phyloP scores from a whole-genome alignment of 2,113 vertebrate genomes.

The Oenanthe melanoleuca region DNA sequence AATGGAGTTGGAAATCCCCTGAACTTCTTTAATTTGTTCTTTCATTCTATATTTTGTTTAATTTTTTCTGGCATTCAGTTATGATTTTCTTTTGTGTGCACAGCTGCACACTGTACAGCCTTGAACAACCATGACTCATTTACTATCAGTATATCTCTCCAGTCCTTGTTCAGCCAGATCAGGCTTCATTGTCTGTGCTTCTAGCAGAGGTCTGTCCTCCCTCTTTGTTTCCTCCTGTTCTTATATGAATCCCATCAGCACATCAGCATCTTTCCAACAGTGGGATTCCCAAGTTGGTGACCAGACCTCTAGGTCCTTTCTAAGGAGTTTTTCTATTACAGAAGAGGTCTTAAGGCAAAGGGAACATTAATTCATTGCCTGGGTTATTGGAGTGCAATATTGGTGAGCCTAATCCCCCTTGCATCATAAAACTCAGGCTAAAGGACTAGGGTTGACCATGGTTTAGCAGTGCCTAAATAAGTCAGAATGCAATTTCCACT shows the following conservation, averaged over 20 bases:
- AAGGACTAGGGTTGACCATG: background rate
- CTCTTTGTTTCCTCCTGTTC: background rate
- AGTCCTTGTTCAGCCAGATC: background rate
- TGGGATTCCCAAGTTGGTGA: background rate
- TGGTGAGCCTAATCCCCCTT: background rate
- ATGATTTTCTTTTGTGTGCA: background rate
- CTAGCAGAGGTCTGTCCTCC: background rate
- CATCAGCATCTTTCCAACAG: background rate
- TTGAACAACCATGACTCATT: background rate
- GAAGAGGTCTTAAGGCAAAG: background rate
- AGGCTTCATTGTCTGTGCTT: background rate
- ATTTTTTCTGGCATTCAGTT: background rate
- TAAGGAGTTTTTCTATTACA: background rate
- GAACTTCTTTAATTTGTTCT: background rate
- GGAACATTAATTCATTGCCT: background rate
- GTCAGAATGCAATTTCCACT: background rate
- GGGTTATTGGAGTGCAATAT: background rate
- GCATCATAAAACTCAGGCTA: background rate
- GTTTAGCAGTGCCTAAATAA: background rate
- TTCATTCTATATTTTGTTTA: background rate
- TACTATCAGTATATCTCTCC: background rate
- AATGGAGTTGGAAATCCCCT: background rate
- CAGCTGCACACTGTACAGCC: background rate
- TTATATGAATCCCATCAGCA: background rate
- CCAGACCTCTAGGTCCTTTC: background rate